A percentile compares a stretch with the other conserved stretches of the same genome.
These are phyloP conservation scores for Anthoscopus minutus DNA, from an alignment of 2,113 vertebrate genomes.

Conservation along the genomic window DNA sequence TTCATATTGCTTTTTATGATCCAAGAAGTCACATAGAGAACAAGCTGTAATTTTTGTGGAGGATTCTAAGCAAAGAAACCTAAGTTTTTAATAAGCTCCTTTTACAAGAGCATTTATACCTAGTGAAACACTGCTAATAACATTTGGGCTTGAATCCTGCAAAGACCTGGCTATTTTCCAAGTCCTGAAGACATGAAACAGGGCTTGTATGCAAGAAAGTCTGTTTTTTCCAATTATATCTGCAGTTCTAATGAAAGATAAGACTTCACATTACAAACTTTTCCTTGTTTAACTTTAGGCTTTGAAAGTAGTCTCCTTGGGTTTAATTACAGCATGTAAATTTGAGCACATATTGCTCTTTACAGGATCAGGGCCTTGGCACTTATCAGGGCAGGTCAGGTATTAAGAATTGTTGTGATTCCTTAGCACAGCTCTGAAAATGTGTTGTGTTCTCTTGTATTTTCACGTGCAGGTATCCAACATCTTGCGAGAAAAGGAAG, in stretches of 20 bases:
- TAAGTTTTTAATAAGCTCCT: neutral
- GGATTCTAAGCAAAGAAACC: neutral
- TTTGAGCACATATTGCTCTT: neutral
- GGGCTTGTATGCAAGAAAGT: neutral
- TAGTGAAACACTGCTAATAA: neutral
- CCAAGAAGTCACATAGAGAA: neutral
- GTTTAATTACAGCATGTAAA: conserved; percentile 63
- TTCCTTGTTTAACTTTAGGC: conserved; percentile 52
- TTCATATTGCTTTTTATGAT: neutral
- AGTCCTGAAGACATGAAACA: conserved; percentile 19
- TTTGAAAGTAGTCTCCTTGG: conserved; percentile 57
- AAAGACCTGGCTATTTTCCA: conserved; percentile 30
- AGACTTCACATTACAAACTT: conserved; percentile 51
- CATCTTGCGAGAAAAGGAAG: neutral
- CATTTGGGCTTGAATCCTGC: neutral
- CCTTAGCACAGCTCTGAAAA: neutral
- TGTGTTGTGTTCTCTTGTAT: neutral
- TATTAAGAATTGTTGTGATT: conserved; percentile 15
- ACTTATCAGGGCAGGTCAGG: conserved; percentile 1
- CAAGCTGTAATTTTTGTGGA: neutral
- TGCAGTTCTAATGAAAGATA: conserved; percentile 46
- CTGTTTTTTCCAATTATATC: conserved; percentile 51
- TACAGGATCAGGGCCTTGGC: neutral
- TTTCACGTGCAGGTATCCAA: neutral
- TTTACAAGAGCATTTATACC: neutral